A percentile compares a stretch with the other conserved stretches of the same genome.
Conservation (phyloP, 2,797 vertebrate genomes). For the Allobates femoralis region DNA sequence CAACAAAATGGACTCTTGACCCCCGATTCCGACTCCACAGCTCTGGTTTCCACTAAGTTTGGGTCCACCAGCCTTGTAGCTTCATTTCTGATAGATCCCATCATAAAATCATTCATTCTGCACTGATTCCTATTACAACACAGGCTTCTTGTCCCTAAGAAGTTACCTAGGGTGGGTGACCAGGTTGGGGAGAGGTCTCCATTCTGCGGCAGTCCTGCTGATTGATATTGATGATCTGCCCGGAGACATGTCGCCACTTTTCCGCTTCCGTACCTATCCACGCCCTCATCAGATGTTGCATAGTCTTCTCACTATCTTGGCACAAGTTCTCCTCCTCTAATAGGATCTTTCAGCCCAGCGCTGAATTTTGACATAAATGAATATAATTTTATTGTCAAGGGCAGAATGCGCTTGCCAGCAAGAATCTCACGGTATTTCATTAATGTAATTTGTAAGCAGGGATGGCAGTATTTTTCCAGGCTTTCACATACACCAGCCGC, state of each 20-base stretch:
- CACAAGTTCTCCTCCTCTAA: conserved; percentile 24
- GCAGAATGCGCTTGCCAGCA: conserved; percentile 29
- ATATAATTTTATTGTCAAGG: conserved; percentile 55
- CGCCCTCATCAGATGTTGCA: conserved; percentile 20
- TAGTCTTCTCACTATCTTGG: conserved; percentile 21
- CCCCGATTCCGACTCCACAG: no score
- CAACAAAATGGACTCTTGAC: no score
- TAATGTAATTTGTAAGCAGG: conserved; percentile 42
- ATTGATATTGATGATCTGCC: conserved; percentile 3
- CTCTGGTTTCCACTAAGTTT: no score
- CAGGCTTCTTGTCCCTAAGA: neutral
- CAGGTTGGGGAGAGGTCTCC: neutral
- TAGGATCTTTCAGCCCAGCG: conserved; percentile 28
- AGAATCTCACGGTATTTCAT: conserved; percentile 5
- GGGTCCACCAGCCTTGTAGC: neutral
- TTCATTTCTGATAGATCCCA: neutral
- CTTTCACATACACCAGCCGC: neutral
- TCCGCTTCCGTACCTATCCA: neutral
- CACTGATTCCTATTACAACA: neutral
- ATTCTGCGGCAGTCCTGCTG: neutral
- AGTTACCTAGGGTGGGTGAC: neutral
- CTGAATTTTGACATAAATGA: conserved; percentile 43
- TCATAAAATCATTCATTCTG: neutral
- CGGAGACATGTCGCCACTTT: neutral
- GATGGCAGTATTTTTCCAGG: neutral